Evolutionary conservation across 2,797 vertebrate genomes (phyloP).

Genomic region (Melanogrammus aeglefinus): DNA sequence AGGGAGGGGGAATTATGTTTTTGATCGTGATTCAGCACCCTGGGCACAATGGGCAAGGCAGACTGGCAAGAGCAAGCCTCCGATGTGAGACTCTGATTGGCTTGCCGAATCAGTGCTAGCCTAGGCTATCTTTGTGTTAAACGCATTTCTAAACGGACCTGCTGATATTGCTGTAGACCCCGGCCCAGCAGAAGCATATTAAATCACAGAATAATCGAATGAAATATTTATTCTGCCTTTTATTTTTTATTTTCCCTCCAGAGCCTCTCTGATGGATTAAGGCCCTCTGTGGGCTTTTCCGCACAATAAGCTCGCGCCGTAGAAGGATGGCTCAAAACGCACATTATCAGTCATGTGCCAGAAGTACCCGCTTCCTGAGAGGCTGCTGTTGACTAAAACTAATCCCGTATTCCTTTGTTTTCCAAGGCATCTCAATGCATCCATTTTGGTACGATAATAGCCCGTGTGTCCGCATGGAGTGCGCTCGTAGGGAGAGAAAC

Average conservation of each 20-base stretch:
- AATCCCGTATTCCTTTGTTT: constrained; percentile 13
- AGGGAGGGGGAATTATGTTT: neutral
- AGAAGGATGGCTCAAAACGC: constrained; percentile 16
- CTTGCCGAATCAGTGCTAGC: constrained; percentile 57
- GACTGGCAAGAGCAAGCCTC: constrained; percentile 19
- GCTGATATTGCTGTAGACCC: constrained; percentile 65
- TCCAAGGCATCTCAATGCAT: constrained; percentile 15
- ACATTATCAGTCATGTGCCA: neutral
- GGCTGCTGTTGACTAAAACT: constrained; percentile 33
- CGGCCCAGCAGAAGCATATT: constrained; percentile 63
- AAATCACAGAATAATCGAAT: constrained; percentile 72
- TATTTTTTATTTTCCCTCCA: constrained; percentile 39
- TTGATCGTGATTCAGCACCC: constrained; percentile 44
- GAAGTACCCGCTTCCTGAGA: constrained; percentile 18
- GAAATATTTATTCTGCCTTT: constrained; percentile 70
- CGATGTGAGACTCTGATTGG: constrained; percentile 36
- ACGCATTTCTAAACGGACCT: constrained; percentile 70
- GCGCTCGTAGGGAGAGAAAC: constrained; percentile 54
- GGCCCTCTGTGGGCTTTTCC: constrained; percentile 40
- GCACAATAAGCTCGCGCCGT: constrained; percentile 30
- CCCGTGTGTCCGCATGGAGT: constrained; percentile 49
- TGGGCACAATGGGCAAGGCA: constrained; percentile 37
- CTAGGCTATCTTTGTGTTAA: constrained; percentile 65
- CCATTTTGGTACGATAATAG: constrained; percentile 31
- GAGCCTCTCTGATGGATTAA: constrained; percentile 51